These are phyloP conservation scores for Athrips mouffetella DNA, from an alignment of 2,888 invertebrate species.

Conservation along the genomic window DNA sequence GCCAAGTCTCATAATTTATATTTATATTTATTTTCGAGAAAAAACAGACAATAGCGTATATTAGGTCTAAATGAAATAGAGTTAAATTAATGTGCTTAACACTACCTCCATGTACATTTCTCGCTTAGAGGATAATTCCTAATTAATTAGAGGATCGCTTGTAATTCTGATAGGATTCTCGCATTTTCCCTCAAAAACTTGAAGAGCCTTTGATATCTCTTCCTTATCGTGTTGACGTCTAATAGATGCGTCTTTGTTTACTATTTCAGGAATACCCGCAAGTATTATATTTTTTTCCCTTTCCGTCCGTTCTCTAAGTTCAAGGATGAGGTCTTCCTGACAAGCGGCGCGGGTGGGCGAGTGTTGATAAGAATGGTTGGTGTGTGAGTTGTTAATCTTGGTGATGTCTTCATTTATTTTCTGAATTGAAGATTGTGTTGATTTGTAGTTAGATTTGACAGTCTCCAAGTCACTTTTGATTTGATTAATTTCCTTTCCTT, in stretches of 20 bases:
- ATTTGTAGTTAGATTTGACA: slow-evolving; percentile 18
- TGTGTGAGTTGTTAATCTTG: slow-evolving; percentile 13
- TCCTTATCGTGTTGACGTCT: slow-evolving; percentile 21
- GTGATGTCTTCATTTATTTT: slow-evolving; percentile 14
- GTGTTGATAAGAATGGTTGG: slow-evolving; percentile 10
- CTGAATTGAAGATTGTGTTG: background rate
- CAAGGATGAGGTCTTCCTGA: slow-evolving; percentile 26
- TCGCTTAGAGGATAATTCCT: too few relatives aligned
- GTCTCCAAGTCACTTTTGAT: slow-evolving; percentile 21
- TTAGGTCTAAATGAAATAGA: too few relatives aligned
- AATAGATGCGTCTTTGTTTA: slow-evolving; percentile 14
- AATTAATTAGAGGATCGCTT: too few relatives aligned
- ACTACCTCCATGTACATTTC: too few relatives aligned
- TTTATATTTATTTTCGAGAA: too few relatives aligned
- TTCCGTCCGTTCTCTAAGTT: slow-evolving; percentile 26
- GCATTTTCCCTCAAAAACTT: slow-evolving; percentile 16
- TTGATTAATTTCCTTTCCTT: background rate
- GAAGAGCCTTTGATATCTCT: slow-evolving; percentile 19
- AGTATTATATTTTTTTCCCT: slow-evolving; percentile 30
- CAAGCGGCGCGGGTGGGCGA: slow-evolving; percentile 8
- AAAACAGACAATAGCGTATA: too few relatives aligned
- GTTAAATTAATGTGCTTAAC: too few relatives aligned
- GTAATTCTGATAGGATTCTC: slow-evolving; percentile 24
- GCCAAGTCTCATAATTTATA: slow-evolving; percentile 27
- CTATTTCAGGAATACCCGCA: slow-evolving; percentile 26